Evolutionary conservation across 2,113 vertebrate genomes (phyloP).

Genomic region (Neomonachus schauinslandi): DNA sequence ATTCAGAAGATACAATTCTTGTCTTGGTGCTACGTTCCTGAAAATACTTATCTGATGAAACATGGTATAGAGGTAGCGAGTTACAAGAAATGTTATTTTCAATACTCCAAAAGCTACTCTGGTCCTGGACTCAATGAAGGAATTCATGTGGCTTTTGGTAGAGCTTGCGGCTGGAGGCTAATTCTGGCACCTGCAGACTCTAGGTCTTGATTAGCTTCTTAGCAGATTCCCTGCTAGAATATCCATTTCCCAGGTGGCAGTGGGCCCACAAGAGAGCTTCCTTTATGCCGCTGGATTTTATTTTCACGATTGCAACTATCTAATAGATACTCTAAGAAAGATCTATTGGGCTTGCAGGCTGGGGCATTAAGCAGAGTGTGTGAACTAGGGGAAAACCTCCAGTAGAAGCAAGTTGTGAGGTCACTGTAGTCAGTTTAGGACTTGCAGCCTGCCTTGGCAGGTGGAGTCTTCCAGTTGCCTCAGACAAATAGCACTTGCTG

Average conservation of each 20-base stretch:
- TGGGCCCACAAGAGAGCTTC: background rate
- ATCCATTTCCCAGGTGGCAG: background rate
- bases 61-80: background rate
- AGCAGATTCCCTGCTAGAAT: background rate
- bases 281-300: conserved; percentile 36
- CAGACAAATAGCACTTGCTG: background rate
- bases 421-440: rapidly evolving
- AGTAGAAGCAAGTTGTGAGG: background rate
- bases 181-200: background rate
- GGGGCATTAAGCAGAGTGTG: background rate
- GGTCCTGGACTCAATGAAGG: background rate
- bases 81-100: conserved; percentile 5
- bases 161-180: background rate
- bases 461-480: background rate
- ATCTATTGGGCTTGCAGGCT: background rate
- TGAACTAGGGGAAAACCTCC: background rate
- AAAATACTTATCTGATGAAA: background rate
- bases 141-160: background rate
- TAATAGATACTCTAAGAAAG: background rate
- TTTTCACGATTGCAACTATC: conserved; percentile 11
- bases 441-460: background rate
- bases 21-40: background rate
- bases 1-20: background rate
- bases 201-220: background rate
- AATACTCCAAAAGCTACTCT: background rate